Evolutionary conservation across 2,888 invertebrate genomes (phyloP).

Genomic region (Clepsis dumicolana): DNA sequence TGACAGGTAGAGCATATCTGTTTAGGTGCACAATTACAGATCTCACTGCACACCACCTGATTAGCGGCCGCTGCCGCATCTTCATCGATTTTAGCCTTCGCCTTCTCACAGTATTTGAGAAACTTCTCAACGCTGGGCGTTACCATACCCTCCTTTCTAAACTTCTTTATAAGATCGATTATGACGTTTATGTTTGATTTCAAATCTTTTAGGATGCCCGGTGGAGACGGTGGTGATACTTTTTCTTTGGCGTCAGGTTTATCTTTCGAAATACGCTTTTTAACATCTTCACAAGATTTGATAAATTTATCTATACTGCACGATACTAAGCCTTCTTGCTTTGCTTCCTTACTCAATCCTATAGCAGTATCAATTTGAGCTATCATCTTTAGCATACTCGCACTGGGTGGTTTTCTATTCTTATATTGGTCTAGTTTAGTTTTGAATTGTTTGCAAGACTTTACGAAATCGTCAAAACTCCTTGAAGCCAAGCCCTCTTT

Average conservation of each 20-base stretch:
- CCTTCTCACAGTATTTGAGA: constrained; percentile 26
- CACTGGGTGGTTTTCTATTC: constrained; percentile 33
- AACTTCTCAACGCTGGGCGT: constrained; percentile 2
- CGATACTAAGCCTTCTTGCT: constrained; percentile 52
- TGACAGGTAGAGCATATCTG: background rate
- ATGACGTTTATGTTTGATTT: constrained; percentile 2
- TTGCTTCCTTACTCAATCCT: constrained; percentile 52
- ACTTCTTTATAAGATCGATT: background rate
- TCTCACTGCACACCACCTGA: background rate
- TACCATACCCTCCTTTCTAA: background rate
- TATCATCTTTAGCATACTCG: constrained; percentile 39
- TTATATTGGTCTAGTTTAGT: constrained; percentile 49
- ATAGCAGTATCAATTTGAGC: constrained; percentile 54
- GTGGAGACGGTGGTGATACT: background rate
- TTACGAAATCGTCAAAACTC: constrained; percentile 54
- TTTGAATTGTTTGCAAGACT: constrained; percentile 55
- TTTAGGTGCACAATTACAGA: background rate
- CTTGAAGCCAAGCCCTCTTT: constrained; percentile 45
- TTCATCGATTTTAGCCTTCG: constrained; percentile 33
- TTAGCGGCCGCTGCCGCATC: background rate
- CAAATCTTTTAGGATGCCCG: background rate
- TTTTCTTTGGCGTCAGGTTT: background rate
- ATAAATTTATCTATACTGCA: constrained; percentile 56
- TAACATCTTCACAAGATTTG: constrained; percentile 55
- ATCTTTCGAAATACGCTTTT: constrained; percentile 28